Conservation (phyloP, 2,113 vertebrate genomes). For the Nicator chloris region DNA sequence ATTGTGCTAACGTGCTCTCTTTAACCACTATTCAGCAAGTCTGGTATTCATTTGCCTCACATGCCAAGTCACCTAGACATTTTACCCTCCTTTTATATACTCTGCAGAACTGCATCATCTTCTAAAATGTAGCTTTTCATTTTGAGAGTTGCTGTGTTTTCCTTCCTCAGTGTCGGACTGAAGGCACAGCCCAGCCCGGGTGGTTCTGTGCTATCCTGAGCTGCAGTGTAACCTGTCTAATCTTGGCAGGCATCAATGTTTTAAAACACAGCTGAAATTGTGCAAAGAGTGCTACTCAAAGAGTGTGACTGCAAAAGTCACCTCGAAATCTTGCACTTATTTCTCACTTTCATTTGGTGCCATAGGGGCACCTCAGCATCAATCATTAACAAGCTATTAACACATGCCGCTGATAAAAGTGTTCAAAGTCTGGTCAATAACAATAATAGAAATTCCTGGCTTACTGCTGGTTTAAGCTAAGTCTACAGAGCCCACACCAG, state of each 20-base stretch:
- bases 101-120: background rate
- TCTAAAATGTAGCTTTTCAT: constrained; percentile 49
- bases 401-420: constrained; percentile 77
- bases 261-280: constrained; percentile 56
- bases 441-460: constrained; percentile 74
- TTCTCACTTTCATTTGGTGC: constrained; percentile 72
- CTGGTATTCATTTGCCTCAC: background rate
- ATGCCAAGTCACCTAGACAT: background rate
- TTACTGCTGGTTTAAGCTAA: constrained; percentile 70
- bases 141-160: constrained; percentile 46
- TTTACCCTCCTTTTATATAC: background rate
- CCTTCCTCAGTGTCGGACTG: constrained; percentile 5
- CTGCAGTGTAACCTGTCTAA: background rate
- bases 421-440: constrained; percentile 69
- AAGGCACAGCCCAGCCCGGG: constrained; percentile 5
- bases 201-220: background rate
- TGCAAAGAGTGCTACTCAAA: background rate
- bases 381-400: constrained; percentile 84
- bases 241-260: constrained; percentile 63
- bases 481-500: background rate
- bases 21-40: background rate
- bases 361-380: constrained; percentile 71
- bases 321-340: constrained; percentile 59
- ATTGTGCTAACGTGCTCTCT: background rate
- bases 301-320: constrained; percentile 14